These are phyloP conservation scores for Hemiprocne comata DNA, from an alignment of 2,113 vertebrate genomes.

Conservation along the genomic window DNA sequence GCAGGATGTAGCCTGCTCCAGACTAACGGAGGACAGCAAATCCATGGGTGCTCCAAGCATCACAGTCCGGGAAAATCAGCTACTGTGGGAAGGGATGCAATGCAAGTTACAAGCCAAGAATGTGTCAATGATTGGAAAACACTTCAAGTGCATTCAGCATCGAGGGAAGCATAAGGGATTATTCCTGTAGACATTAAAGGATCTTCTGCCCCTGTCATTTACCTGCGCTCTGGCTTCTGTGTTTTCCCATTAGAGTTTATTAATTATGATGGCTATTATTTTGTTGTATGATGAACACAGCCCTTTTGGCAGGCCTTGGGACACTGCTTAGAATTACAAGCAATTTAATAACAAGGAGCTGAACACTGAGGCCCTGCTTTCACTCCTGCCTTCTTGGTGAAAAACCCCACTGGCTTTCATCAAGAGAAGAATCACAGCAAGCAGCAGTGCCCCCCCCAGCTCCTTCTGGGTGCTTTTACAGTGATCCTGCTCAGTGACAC, in stretches of 20 bases:
- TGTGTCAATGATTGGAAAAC: not conserved
- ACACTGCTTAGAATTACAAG: not conserved
- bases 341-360: conserved; percentile 21
- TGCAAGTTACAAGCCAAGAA: not conserved
- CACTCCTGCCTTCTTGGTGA: not conserved
- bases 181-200: not conserved
- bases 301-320: not conserved
- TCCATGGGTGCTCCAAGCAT: rapidly evolving
- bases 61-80: not conserved
- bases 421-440: not conserved
- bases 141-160: not conserved
- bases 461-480: rapidly evolving
- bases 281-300: not conserved
- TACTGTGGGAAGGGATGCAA: rapidly evolving
- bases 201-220: not conserved
- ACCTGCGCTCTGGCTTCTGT: conserved; percentile 59
- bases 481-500: not conserved
- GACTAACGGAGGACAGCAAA: not conserved
- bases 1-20: rapidly evolving
- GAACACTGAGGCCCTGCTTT: not conserved
- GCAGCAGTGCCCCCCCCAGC: rapidly evolving
- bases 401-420: not conserved
- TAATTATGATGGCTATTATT: conserved; percentile 36
- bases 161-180: not conserved
- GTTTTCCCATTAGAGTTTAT: conserved; percentile 33